Evolutionary conservation across 2,113 vertebrate genomes (phyloP), one percentile per base, ranked within the genome.

Genomic region (Pteruthius melanotis): DNA sequence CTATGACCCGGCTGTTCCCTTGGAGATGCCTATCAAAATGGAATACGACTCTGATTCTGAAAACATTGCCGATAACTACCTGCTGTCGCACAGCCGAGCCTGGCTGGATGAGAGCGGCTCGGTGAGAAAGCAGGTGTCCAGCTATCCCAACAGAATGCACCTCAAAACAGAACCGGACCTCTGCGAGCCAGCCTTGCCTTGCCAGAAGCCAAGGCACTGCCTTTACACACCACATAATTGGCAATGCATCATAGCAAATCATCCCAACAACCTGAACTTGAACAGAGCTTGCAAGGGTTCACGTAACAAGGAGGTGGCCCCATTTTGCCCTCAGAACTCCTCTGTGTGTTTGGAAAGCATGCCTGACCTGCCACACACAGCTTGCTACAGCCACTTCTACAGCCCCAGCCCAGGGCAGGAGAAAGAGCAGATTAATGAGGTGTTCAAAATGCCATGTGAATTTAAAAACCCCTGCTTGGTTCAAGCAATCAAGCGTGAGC

Each of bases 401-500:
- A 93, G 93, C 57, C 64, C 96, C 63, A 92, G 72, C 64, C 72
- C 88, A 49, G 96, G 97, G 61, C 98, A 98, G 37, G 97, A 97
- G 78, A 98, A 98, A 90, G 97, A 95, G 74, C 98, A 97, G 69
- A 75, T 45, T 40, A 95, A 97, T 21, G 98, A 96, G 64, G 96
- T 98, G 75, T 98, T 98, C 90, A 98, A 97, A 94, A 95, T 97
- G 81, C 95, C 95, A 0, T 98, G 97, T 5, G 97, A 98, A 95
- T 98, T 98, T 97, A 99, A 98, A 97, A 98, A 94, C 57, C 98
- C 98, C 5, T 97, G 97, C 60, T 89, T 98, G 57, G 93, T 98
- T 85, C 98, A 99, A 52, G 95, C 98, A 3, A 98, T 99, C 98
- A 99, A 99, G 87, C 98, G 98, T 19, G 99, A 99, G 94, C 99